A percentile compares a stretch with the other conserved stretches of the same genome.
Evolutionary conservation across 2,113 vertebrate species (phyloP).

Genomic region (Rana temporaria): DNA sequence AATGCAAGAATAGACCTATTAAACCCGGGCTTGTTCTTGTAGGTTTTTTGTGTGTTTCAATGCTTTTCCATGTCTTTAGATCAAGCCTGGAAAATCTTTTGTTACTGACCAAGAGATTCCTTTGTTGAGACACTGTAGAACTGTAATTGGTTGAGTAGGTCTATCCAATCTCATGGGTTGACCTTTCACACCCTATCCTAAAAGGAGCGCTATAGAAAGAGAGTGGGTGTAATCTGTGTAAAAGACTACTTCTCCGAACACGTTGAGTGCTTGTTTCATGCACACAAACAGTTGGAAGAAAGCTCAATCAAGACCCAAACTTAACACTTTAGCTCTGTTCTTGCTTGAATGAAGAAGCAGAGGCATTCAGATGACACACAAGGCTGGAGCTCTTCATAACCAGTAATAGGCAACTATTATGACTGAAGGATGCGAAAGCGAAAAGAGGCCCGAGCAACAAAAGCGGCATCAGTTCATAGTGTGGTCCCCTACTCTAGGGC

Average conservation of each 20-base stretch:
- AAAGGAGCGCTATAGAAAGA: slow-evolving; percentile 86
- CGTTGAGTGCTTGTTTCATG: slow-evolving; percentile 84
- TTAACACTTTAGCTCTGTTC: slow-evolving; percentile 78
- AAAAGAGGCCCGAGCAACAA: slow-evolving; percentile 63
- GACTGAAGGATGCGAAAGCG: slow-evolving; percentile 61
- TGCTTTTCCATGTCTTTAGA: slow-evolving; percentile 64
- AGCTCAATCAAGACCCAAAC: slow-evolving; percentile 75
- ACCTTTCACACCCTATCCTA: slow-evolving; percentile 85
- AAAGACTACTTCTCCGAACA: slow-evolving; percentile 90
- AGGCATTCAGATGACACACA: slow-evolving; percentile 63
- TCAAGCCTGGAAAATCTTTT: slow-evolving; percentile 78
- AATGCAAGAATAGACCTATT: slow-evolving; percentile 36
- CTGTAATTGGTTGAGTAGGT: slow-evolving; percentile 88
- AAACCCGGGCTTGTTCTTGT: slow-evolving; percentile 24
- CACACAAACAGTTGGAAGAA: slow-evolving; percentile 82
- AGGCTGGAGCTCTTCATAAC: slow-evolving; percentile 61
- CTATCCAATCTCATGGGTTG: slow-evolving; percentile 89
- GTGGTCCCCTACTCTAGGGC: slow-evolving; percentile 57
- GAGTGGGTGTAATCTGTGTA: slow-evolving; percentile 87
- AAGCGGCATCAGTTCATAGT: slow-evolving; percentile 59
- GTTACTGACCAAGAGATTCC: slow-evolving; percentile 71
- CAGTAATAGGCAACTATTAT: slow-evolving; percentile 62
- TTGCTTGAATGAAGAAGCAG: slow-evolving; percentile 70
- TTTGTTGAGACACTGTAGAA: slow-evolving; percentile 78
- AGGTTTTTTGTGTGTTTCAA: slow-evolving; percentile 42